Evolutionary conservation across 2,797 vertebrate species (phyloP).

Genomic region (Oryzias dopingdopingensis): DNA sequence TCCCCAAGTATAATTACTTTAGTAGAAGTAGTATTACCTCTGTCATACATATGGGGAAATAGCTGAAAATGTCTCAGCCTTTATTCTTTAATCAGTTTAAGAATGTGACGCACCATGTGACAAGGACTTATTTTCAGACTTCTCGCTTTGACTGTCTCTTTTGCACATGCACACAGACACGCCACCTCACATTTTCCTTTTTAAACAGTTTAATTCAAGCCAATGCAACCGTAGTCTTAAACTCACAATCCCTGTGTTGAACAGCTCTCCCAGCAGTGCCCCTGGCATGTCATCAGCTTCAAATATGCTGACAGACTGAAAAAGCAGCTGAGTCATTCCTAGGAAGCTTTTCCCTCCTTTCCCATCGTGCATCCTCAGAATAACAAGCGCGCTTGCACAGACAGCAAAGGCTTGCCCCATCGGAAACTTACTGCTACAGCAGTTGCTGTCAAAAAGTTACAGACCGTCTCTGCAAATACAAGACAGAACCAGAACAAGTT

Average conservation of each 20-base stretch:
- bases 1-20: conserved; percentile 1
- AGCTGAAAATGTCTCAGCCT: conserved; percentile 7
- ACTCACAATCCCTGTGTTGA: conserved; percentile 47
- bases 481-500: conserved; percentile 44
- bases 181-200: conserved; percentile 15
- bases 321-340: conserved; percentile 75
- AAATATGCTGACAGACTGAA: conserved; percentile 70
- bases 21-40: conserved; percentile 1
- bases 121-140: conserved; percentile 16
- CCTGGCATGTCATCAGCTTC: conserved; percentile 65
- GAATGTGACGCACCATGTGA: conserved; percentile 25
- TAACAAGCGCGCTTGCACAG: conserved; percentile 71
- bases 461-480: conserved; percentile 51
- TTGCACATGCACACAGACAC: neutral
- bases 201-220: conserved; percentile 45
- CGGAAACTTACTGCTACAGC: conserved; percentile 63
- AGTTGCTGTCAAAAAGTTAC: conserved; percentile 68
- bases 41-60: conserved; percentile 1
- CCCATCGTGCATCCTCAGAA: conserved; percentile 64
- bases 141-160: conserved; percentile 2
- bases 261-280: conserved; percentile 53
- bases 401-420: conserved; percentile 57
- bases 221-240: conserved; percentile 49
- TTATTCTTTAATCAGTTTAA: conserved; percentile 16
- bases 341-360: conserved; percentile 66